These are phyloP conservation scores for Parotocinclus haroldoi DNA, from an alignment of 2,797 vertebrate species.

Conservation along the genomic window DNA sequence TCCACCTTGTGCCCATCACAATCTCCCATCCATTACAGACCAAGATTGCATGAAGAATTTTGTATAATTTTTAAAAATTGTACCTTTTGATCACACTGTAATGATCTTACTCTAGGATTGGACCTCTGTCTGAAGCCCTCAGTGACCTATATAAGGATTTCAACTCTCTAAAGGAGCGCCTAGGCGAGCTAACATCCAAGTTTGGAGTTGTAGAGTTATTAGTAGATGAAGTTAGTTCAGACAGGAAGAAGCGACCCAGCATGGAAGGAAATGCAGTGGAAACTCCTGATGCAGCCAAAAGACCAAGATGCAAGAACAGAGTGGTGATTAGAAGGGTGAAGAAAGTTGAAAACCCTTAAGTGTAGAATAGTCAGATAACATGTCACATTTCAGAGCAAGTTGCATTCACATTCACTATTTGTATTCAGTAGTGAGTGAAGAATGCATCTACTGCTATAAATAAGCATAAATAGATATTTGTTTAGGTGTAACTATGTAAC, in stretches of 20 bases:
- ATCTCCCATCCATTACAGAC: too few species aligned
- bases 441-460: too few species aligned
- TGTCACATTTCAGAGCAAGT: too few species aligned
- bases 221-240: conserved; percentile 66
- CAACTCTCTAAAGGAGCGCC: conserved; percentile 74
- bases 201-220: conserved; percentile 75
- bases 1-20: too few species aligned
- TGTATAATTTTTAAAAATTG: neutral
- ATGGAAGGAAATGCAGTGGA: neutral
- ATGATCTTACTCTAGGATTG: conserved; percentile 66
- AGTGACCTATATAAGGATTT: conserved; percentile 81
- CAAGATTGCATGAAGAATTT: too few species aligned
- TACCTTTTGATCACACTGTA: neutral
- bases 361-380: conserved; percentile 7
- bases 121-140: conserved; percentile 75
- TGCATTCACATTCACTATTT: too few species aligned
- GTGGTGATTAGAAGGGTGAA: conserved; percentile 60
- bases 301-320: conserved; percentile 52
- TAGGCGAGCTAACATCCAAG: conserved; percentile 68
- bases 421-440: too few species aligned
- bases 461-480: too few species aligned
- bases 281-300: neutral
- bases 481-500: too few species aligned
- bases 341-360: conserved; percentile 46
- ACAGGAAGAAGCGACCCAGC: conserved; percentile 33